Conservation (phyloP, 1,140 invertebrate genomes). For the Venustaconcha ellipsiformis region DNA sequence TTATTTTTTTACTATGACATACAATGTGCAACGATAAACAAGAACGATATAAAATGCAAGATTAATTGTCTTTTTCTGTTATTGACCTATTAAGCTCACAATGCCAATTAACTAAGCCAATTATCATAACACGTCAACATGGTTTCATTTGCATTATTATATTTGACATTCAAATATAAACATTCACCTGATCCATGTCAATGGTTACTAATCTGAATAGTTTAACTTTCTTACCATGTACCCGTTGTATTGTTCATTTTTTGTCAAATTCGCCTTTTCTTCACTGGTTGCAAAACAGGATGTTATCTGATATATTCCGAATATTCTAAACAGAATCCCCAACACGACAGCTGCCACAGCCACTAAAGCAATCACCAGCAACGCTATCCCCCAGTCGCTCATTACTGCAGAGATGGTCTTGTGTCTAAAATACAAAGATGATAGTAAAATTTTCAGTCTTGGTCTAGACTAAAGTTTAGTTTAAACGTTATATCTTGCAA, state of each 20-base stretch:
- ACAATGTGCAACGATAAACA: too few species aligned
- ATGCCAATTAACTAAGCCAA: too few species aligned
- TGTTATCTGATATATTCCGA: constrained; percentile 57
- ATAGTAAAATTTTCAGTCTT: too few species aligned
- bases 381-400: constrained; percentile 59
- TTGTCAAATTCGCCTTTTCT: constrained; percentile 56
- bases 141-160: neutral
- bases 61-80: too few species aligned
- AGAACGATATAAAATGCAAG: too few species aligned
- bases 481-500: too few species aligned
- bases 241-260: constrained; percentile 59
- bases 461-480: too few species aligned
- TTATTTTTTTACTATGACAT: too few species aligned
- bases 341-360: constrained; percentile 47
- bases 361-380: constrained; percentile 54
- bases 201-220: neutral
- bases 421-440: too few species aligned
- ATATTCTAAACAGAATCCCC: constrained; percentile 51
- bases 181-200: neutral
- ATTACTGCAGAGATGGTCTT: constrained; percentile 22
- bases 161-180: neutral
- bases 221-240: constrained; percentile 47
- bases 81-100: too few species aligned
- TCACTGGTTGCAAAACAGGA: constrained; percentile 58
- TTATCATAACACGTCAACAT: too few species aligned